A percentile compares a stretch with the other conserved stretches of the same genome.
phyloP scores from a whole-genome alignment of 2,888 invertebrate species.

The Timema cristinae region DNA sequence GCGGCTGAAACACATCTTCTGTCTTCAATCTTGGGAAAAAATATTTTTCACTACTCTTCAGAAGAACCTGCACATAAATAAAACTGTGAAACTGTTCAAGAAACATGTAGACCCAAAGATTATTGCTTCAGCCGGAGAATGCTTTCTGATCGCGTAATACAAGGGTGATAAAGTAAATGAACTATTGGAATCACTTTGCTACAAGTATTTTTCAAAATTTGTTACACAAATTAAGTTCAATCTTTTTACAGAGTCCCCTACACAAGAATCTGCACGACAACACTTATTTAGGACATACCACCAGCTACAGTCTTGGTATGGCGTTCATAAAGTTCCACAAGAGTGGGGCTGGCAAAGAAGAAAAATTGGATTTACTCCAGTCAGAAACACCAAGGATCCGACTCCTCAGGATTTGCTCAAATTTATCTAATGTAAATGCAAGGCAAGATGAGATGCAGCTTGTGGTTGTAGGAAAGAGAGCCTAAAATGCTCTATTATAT shows the following conservation, averaged over 20 bases:
- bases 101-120: neutral
- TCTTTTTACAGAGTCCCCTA: conserved; percentile 16
- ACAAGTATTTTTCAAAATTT: conserved; percentile 23
- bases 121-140: neutral
- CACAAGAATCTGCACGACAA: conserved; percentile 32
- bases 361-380: conserved; percentile 23
- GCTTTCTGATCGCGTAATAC: neutral
- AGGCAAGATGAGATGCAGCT: conserved; percentile 14
- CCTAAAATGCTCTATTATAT: conserved; percentile 21
- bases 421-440: conserved; percentile 22
- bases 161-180: neutral
- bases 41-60: neutral
- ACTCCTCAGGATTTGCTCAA: conserved; percentile 24
- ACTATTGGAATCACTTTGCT: neutral
- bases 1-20: neutral
- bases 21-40: neutral
- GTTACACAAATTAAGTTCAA: conserved; percentile 30
- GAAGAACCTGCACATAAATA: neutral
- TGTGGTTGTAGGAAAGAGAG: conserved; percentile 26
- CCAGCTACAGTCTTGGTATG: conserved; percentile 32
- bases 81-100: conserved; percentile 6
- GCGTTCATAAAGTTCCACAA: conserved; percentile 8
- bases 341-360: conserved; percentile 32
- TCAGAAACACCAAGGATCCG: conserved; percentile 17
- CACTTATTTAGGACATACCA: conserved; percentile 33